These are phyloP conservation scores for Drosophila koepferae DNA, from an alignment of 2,888 invertebrate genomes.

Conservation along the genomic window DNA sequence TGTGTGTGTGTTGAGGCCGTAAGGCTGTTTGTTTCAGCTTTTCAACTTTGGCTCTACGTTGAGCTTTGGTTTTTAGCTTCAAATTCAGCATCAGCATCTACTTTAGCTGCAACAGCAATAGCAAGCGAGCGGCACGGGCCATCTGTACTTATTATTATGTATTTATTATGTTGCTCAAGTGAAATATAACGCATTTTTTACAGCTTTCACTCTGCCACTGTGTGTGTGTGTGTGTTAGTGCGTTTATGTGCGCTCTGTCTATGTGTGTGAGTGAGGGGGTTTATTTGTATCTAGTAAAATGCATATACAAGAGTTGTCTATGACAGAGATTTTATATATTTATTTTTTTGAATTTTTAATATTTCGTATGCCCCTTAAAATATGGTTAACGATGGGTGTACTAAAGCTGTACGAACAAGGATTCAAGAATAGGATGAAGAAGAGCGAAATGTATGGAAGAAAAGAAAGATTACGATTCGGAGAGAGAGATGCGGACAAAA, in stretches of 20 bases:
- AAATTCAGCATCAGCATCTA: conserved; percentile 16
- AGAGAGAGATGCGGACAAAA: background rate
- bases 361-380: conserved; percentile 3
- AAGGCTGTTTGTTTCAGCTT: conserved; percentile 50
- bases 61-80: conserved; percentile 35
- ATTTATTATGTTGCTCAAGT: conserved; percentile 68
- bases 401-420: background rate
- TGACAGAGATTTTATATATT: conserved; percentile 54
- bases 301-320: conserved; percentile 49
- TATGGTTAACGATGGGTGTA: background rate
- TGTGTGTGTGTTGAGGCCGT: conserved; percentile 34
- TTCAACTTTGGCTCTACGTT: conserved; percentile 31
- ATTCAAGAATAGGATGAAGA: background rate
- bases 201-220: conserved; percentile 15
- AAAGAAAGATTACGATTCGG: background rate
- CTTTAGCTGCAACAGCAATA: conserved; percentile 18
- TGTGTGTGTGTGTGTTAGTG: conserved; percentile 10
- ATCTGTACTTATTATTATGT: conserved; percentile 29
- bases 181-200: conserved; percentile 65
- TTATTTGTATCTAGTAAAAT: conserved; percentile 47
- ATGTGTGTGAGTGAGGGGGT: conserved; percentile 4
- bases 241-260: conserved; percentile 1
- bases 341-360: background rate
- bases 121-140: background rate
- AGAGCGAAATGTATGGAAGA: background rate